Conservation (phyloP, 2,113 vertebrate genomes). For the Oncorhynchus mykiss region DNA sequence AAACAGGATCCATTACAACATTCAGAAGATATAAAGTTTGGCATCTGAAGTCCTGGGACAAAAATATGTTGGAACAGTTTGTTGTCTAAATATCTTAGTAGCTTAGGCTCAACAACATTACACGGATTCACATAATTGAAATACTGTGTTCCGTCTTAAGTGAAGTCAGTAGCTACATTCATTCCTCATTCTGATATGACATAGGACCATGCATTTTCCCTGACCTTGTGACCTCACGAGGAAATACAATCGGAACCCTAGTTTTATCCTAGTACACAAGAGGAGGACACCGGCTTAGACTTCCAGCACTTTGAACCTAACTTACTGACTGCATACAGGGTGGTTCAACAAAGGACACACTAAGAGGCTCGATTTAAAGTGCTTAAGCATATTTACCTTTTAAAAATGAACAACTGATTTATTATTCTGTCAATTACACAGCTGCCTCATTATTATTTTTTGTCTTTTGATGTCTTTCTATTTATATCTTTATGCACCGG, state of each 20-base stretch:
- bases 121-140: no score
- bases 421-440: constrained; percentile 22
- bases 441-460: background rate
- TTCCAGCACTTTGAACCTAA: background rate
- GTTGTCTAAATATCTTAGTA: background rate
- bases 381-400: constrained; percentile 21
- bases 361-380: constrained; percentile 10
- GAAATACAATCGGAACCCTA: background rate
- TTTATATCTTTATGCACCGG: background rate
- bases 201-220: background rate
- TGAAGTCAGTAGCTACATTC: background rate
- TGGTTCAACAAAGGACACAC: background rate
- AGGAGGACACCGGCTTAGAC: background rate
- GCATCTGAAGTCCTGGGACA: background rate
- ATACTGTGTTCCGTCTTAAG: no score
- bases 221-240: background rate
- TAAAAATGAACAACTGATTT: background rate
- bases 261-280: no score
- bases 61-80: background rate
- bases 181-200: background rate
- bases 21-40: constrained; percentile 39
- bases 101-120: background rate
- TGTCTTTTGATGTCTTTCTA: constrained; percentile 14
- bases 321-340: background rate
- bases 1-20: constrained; percentile 53